A percentile compares a stretch with the other conserved stretches of the same genome.
These are phyloP conservation scores for Spongia lamella DNA, from an alignment of 37 sponge, comb jelly and placozoan species.

Conservation along the genomic window DNA sequence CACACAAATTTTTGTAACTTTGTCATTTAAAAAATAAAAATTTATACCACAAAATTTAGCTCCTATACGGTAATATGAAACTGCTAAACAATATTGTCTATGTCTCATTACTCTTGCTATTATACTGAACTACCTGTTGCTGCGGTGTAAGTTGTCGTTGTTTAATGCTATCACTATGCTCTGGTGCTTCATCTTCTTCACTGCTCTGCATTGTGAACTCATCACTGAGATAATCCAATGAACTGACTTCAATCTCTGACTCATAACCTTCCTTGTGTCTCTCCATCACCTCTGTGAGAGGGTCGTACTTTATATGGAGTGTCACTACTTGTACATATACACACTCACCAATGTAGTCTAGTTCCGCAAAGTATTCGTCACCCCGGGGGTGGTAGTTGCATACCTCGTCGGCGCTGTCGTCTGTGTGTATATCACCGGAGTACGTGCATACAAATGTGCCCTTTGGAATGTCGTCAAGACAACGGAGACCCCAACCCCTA, in stretches of 20 bases:
- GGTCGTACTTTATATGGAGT: not conserved
- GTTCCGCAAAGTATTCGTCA: constrained; percentile 89
- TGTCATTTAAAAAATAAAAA: no score
- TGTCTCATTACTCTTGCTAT: no score
- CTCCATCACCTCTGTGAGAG: constrained; percentile 63
- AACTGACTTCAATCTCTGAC: constrained; percentile 21
- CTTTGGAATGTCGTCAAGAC: constrained; percentile 87
- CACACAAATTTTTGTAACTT: no score
- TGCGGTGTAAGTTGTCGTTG: no score
- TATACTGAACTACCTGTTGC: no score
- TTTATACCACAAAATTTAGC: no score
- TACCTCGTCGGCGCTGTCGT: constrained; percentile 64
- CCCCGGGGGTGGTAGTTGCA: constrained; percentile 38
- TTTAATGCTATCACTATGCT: no score
- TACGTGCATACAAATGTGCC: constrained; percentile 86
- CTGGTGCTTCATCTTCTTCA: no score
- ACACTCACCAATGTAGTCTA: constrained; percentile 88
- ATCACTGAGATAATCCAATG: constrained; percentile 17
- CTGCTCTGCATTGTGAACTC: constrained; percentile 20
- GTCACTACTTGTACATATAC: not conserved
- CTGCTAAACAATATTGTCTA: no score
- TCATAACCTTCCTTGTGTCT: constrained; percentile 66
- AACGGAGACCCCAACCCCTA: constrained; percentile 86
- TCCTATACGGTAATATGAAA: no score
- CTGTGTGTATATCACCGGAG: constrained; percentile 69